Base-by-base conservation (phyloP, 1,140 invertebrate genomes). In the Akabosia matsudoensis region DNA sequence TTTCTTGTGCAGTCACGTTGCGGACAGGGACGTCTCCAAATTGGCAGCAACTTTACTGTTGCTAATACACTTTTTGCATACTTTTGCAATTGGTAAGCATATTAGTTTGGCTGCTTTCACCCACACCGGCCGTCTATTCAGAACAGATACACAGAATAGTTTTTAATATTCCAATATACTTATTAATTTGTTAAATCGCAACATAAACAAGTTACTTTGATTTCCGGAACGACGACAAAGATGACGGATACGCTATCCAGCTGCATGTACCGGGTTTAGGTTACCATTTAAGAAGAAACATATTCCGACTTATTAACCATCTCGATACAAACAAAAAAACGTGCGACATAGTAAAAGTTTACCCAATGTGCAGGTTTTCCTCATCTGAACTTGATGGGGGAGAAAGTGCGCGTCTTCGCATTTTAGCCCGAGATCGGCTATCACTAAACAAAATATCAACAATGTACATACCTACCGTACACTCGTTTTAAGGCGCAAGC, bases 331-430 rank as follows among this genome's bases (percentile, higher is more conserved):
- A n/a, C n/a, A n/a, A n/a, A n/a, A n/a, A n/a, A n/a, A n/a, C n/a
- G n/a, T n/a, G n/a, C n/a, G n/a, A n/a, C n/a, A n/a, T n/a, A n/a
- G n/a, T n/a, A n/a, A n/a, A n/a, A 45, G 7, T 18, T 56, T 56
- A 67, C 24, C 61, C 61, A 67, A 67, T 67, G n/a, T 67, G 28
- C 61, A 67, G 31, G 31, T 67, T 67, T 67, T 67, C 61, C 7
- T 67, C 61, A n/a, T 67, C 61, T 7, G 61, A 67, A 31, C 61
- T 67, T 3, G 61, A 67, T 2, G 61, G 61, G 28, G 61, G 61
- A 10, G 61, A 67, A 28, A 67, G 30, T n/a, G 26, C 61, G 28
- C 61, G 61, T 16, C 61, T 28, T 30, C 61, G 24, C 61, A 67
- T 67, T 31, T 67, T 67, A 13, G 3, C 61, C 24, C 61, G 24